Percentiles rank a stretch among this genome's conserved stretches.
Conservation (phyloP, 2,888 invertebrate genomes). For the Cremastobaeus sp. region DNA sequence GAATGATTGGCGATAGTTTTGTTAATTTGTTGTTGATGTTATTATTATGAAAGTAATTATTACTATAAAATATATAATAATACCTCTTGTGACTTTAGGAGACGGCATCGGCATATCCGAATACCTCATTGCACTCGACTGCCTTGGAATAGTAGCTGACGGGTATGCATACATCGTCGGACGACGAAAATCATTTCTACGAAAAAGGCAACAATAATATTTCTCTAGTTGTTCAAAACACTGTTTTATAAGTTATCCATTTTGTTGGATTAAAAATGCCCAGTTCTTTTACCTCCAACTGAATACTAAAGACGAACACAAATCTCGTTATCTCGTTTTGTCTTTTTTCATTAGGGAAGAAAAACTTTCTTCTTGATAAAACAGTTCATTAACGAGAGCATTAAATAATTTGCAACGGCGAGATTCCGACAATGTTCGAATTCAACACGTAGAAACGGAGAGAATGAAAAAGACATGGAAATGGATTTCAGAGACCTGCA, state of each 20-base stretch:
- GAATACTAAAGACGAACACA: too few relatives aligned
- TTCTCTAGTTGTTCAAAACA: not conserved
- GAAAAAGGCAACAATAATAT: too few relatives aligned
- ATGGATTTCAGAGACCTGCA: constrained; percentile 47
- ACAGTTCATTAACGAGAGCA: not conserved
- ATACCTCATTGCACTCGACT: constrained; percentile 73
- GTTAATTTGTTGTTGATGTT: not conserved
- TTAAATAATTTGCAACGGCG: constrained; percentile 2
- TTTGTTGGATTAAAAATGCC: constrained; percentile 1
- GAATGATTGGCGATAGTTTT: not conserved
- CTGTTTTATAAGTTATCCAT: too few relatives aligned
- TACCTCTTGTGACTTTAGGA: constrained; percentile 64
- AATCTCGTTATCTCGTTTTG: too few relatives aligned
- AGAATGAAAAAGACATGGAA: constrained; percentile 39
- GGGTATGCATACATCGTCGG: constrained; percentile 52
- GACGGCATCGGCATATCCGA: constrained; percentile 71
- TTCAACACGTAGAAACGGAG: constrained; percentile 19
- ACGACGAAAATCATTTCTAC: constrained; percentile 37
- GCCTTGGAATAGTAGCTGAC: constrained; percentile 54
- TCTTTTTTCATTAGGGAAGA: too few relatives aligned
- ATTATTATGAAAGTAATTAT: not conserved
- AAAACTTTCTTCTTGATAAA: too few relatives aligned
- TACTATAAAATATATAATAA: constrained; percentile 9
- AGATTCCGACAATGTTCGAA: constrained; percentile 9
- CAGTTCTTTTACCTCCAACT: too few relatives aligned